These are phyloP conservation scores for Cataglyphis livida DNA, from an alignment of 2,888 invertebrate species.

Conservation along the genomic window DNA sequence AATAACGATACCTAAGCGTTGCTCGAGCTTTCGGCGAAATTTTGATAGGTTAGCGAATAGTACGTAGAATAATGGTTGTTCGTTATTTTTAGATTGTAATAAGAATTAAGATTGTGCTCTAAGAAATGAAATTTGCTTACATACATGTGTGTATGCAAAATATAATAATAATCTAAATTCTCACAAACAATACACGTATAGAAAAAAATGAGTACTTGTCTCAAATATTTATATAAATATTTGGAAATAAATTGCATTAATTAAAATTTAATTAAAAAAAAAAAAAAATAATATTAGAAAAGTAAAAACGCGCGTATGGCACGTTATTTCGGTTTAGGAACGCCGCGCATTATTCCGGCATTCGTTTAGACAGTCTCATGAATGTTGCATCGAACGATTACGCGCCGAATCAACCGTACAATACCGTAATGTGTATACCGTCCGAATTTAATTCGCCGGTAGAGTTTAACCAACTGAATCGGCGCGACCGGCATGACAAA, in stretches of 20 bases:
- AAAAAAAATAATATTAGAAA: neutral
- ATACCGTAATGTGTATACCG: slow-evolving; percentile 24
- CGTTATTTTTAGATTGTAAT: slow-evolving; percentile 21
- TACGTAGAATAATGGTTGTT: slow-evolving; percentile 6
- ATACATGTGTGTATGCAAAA: neutral
- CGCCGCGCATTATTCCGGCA: slow-evolving; percentile 12
- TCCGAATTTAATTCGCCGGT: slow-evolving; percentile 45
- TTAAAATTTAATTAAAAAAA: neutral
- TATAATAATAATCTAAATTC: neutral
- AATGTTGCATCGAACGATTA: slow-evolving; percentile 55
- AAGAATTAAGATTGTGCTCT: slow-evolving; percentile 2
- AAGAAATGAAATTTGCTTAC: neutral
- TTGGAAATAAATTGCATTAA: neutral
- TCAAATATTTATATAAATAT: neutral
- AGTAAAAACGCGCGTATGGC: neutral
- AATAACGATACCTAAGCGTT: slow-evolving; percentile 51
- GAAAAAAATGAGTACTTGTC: neutral
- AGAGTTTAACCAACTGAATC: slow-evolving; percentile 48
- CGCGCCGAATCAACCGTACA: slow-evolving; percentile 49
- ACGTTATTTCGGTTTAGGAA: slow-evolving; percentile 7
- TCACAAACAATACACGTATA: neutral
- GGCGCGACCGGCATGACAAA: slow-evolving; percentile 34
- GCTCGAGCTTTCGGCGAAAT: slow-evolving; percentile 34
- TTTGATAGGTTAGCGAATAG: neutral
- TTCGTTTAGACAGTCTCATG: slow-evolving; percentile 44